phyloP scores from a whole-genome alignment of 2,113 vertebrate species.

The Podiceps cristatus region DNA sequence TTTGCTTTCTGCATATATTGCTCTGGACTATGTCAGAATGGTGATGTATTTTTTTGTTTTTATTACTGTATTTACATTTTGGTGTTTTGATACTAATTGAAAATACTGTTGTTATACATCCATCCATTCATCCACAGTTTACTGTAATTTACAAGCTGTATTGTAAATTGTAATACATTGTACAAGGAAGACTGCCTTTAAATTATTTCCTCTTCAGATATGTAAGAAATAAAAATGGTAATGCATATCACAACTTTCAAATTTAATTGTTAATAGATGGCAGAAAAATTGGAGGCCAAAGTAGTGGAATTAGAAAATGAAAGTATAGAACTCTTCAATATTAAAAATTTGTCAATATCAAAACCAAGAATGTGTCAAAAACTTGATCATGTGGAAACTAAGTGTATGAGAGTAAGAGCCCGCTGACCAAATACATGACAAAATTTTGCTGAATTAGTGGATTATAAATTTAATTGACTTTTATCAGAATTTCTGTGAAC shows the following conservation, averaged over 20 bases:
- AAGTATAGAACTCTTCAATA: neutral
- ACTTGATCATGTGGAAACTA: neutral
- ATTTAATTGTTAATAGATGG: neutral
- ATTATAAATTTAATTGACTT: neutral
- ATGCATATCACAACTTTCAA: neutral
- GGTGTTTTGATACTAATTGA: neutral
- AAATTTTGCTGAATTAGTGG: neutral
- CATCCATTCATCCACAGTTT: neutral
- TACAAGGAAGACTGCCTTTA: neutral
- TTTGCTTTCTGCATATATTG: neutral
- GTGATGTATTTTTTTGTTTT: neutral
- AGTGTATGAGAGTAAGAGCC: neutral
- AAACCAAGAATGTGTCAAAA: neutral
- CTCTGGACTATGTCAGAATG: neutral
- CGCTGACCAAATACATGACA: neutral
- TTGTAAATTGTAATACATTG: neutral
- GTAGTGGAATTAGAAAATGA: neutral
- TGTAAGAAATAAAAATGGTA: neutral
- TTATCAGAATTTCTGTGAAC: neutral
- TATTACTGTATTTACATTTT: neutral
- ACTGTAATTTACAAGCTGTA: neutral
- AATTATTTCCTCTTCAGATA: neutral
- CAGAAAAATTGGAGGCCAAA: neutral
- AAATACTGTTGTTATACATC: neutral
- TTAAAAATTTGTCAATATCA: neutral